Conservation (phyloP, 2,888 invertebrate genomes). For the Leptinotarsa peninsularis region DNA sequence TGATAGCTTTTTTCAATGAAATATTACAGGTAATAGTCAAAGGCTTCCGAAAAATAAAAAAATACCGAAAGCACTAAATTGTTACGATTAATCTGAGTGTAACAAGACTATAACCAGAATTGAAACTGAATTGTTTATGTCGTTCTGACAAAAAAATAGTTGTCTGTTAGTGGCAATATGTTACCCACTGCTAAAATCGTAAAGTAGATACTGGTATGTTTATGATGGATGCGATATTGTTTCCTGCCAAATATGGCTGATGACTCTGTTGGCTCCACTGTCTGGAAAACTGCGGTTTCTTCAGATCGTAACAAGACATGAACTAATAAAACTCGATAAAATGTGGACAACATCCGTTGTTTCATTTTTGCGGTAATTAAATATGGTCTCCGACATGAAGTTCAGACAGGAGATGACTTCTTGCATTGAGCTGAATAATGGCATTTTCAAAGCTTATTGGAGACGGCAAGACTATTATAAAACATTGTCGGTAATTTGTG, state of each 20-base stretch:
- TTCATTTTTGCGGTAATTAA: conserved; percentile 33
- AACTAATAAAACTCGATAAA: conserved; percentile 26
- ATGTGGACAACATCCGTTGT: conserved; percentile 25
- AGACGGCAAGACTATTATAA: neutral
- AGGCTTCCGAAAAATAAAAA: no score
- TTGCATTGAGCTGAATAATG: conserved; percentile 9
- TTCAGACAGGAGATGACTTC: conserved; percentile 14
- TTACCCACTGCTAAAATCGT: neutral
- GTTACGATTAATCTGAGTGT: no score
- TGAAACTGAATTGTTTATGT: no score
- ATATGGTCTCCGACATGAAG: conserved; percentile 12
- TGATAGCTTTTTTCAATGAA: no score
- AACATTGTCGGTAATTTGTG: neutral
- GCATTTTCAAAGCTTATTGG: conserved; percentile 1
- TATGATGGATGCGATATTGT: conserved; percentile 53
- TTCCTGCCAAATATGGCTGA: conserved; percentile 53
- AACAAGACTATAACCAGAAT: no score
- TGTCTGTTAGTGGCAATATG: neutral
- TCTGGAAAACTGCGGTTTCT: conserved; percentile 44
- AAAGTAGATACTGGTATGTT: conserved; percentile 29
- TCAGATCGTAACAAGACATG: conserved; percentile 26
- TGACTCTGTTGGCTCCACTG: conserved; percentile 47
- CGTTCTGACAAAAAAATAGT: no score
- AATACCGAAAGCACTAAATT: no score
- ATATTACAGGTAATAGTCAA: no score